These are phyloP conservation scores for Semaprochilodus insignis DNA, from an alignment of 2,797 vertebrate genomes.

Conservation along the genomic window DNA sequence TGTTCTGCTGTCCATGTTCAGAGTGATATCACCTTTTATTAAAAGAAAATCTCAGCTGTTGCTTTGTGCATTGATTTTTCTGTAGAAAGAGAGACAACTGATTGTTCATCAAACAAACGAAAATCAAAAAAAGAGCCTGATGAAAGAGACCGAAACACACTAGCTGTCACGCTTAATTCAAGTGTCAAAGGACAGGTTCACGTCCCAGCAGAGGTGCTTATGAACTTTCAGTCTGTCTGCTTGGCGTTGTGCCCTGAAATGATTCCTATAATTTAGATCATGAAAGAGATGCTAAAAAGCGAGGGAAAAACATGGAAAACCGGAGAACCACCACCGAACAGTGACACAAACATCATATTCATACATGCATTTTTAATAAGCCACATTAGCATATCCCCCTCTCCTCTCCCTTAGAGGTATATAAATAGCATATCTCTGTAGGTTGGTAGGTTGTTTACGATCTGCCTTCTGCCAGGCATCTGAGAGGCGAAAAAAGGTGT, in stretches of 20 bases:
- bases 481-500: slow-evolving; percentile 5
- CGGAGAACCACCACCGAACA: slow-evolving; percentile 33
- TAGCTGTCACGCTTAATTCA: slow-evolving; percentile 42
- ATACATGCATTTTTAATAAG: slow-evolving; percentile 74
- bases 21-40: slow-evolving; percentile 4
- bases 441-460: slow-evolving; percentile 37
- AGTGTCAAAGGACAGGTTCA: neutral
- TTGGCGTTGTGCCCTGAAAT: neutral
- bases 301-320: slow-evolving; percentile 3
- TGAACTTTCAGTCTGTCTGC: neutral
- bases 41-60: slow-evolving; percentile 11
- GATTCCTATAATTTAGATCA: slow-evolving; percentile 60
- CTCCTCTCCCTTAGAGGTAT: slow-evolving; percentile 54
- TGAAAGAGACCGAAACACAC: slow-evolving; percentile 1
- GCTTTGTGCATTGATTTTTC: neutral
- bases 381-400: slow-evolving; percentile 67
- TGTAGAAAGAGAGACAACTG: neutral
- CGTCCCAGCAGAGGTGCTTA: slow-evolving; percentile 55
- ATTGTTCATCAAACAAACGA: slow-evolving; percentile 39
- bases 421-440: slow-evolving; percentile 66
- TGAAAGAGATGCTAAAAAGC: slow-evolving; percentile 29
- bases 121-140: neutral
- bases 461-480: slow-evolving; percentile 5
- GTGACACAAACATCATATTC: slow-evolving; percentile 40
- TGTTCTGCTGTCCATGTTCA: neutral